phyloP scores from a whole-genome alignment of 2,113 vertebrate species.

The Ursus arctos region DNA sequence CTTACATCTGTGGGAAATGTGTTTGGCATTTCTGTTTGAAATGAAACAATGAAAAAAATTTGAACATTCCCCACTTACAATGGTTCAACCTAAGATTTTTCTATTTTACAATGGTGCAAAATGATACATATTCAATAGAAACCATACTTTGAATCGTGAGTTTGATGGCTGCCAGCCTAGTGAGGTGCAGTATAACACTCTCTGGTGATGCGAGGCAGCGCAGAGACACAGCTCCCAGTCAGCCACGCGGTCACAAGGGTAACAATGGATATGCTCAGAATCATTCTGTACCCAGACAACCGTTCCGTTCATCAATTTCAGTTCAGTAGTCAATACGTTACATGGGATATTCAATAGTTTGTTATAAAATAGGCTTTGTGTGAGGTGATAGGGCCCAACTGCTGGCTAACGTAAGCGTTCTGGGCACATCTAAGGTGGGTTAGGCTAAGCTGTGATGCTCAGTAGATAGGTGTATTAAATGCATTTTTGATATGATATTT shows the following conservation, averaged over 20 bases:
- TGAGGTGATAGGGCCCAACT: background rate
- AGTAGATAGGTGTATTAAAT: background rate
- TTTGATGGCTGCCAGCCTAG: background rate
- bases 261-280: background rate
- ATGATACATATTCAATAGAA: background rate
- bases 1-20: background rate
- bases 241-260: background rate
- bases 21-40: background rate
- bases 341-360: background rate
- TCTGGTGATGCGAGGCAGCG: background rate
- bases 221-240: background rate
- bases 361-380: background rate
- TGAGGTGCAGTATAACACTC: background rate
- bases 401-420: background rate
- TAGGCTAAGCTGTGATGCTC: background rate
- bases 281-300: no score
- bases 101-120: background rate
- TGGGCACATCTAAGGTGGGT: background rate
- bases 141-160: background rate
- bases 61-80: background rate
- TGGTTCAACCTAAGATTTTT: background rate
- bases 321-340: background rate
- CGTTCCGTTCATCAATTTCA: background rate
- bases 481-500: background rate
- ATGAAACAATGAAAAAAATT: slow-evolving; percentile 4